These are phyloP conservation scores for Apamea epomidion DNA, from an alignment of 2,888 invertebrate genomes.

Conservation along the genomic window DNA sequence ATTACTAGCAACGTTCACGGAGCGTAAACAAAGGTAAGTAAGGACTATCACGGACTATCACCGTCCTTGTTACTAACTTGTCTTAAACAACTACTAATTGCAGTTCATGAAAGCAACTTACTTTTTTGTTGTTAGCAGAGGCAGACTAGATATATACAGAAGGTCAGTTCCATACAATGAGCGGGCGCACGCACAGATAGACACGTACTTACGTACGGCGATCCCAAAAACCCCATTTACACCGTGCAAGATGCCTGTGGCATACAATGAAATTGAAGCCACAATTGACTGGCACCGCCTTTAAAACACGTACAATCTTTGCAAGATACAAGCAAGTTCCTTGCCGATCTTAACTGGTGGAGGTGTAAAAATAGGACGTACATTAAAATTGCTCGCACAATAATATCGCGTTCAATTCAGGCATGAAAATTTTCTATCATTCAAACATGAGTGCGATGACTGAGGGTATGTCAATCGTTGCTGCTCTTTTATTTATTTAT, in stretches of 20 bases:
- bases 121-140: background rate
- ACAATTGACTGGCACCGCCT: too few species aligned
- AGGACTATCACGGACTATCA: background rate
- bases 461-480: too few species aligned
- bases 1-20: background rate
- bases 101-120: slow-evolving; percentile 20
- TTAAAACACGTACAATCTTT: too few species aligned
- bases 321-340: too few species aligned
- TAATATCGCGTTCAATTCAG: too few species aligned
- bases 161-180: background rate
- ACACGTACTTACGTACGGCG: background rate
- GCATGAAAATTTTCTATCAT: too few species aligned
- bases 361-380: too few species aligned
- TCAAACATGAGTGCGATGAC: too few species aligned
- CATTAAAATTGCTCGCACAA: too few species aligned
- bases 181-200: background rate
- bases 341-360: too few species aligned
- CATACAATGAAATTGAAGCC: too few species aligned
- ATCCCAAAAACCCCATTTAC: background rate
- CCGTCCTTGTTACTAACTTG: slow-evolving; percentile 14
- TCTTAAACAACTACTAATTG: slow-evolving; percentile 34
- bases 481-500: too few species aligned
- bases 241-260: background rate
- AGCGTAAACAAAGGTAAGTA: slow-evolving; percentile 25
- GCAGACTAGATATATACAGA: background rate